phyloP scores from a whole-genome alignment of 2,888 invertebrate species.

The Spialia ferax region DNA sequence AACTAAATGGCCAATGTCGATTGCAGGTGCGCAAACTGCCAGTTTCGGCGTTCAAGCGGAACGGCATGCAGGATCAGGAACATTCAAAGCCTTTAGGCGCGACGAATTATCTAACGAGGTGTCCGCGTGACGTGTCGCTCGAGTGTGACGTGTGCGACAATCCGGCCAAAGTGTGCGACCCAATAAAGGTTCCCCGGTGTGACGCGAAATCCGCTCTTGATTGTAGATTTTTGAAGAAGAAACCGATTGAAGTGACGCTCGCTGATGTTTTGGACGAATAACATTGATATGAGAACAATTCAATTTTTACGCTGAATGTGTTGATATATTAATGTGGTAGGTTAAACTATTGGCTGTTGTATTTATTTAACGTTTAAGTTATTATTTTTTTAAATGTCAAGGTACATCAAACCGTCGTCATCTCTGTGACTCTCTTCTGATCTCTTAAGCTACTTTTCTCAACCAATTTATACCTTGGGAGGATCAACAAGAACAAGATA shows the following conservation, averaged over 20 bases:
- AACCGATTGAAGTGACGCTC: constrained; percentile 68
- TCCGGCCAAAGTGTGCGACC: constrained; percentile 62
- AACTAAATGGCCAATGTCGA: constrained; percentile 63
- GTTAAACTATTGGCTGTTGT: background rate
- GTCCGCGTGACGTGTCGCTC: constrained; percentile 69
- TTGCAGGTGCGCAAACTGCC: constrained; percentile 79
- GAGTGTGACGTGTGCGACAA: constrained; percentile 62
- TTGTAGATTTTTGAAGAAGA: constrained; percentile 58
- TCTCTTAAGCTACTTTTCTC: no score
- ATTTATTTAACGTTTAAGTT: no score
- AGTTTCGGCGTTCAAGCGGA: constrained; percentile 78
- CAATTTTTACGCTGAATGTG: background rate
- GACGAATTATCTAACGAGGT: constrained; percentile 70
- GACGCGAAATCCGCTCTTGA: constrained; percentile 50
- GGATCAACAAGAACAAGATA: no score
- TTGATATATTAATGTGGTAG: background rate
- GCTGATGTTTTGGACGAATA: constrained; percentile 67
- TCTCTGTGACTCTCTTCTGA: no score
- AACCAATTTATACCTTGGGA: no score
- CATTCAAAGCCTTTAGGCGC: constrained; percentile 72
- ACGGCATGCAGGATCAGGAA: constrained; percentile 81
- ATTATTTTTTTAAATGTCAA: no score
- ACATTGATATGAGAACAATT: background rate
- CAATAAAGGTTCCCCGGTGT: constrained; percentile 66
- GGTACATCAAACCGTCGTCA: no score